phyloP scores from a whole-genome alignment of 2,113 vertebrate species.

The Actenoides hombroni region DNA sequence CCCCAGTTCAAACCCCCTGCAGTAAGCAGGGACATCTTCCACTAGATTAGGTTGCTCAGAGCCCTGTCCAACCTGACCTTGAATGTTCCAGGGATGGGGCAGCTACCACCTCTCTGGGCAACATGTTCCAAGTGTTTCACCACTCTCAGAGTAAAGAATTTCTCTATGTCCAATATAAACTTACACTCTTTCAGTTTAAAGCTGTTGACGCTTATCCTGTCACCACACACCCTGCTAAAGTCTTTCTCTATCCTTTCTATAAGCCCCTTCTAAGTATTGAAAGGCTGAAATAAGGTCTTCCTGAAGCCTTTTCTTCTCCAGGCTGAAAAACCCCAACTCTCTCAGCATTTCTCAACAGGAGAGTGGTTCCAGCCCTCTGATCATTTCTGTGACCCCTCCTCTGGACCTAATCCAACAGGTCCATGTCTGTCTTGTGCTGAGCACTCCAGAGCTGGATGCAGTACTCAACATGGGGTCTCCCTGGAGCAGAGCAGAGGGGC shows the following conservation, averaged over 20 bases:
- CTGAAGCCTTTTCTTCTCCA: not conserved
- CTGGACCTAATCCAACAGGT: rapidly evolving
- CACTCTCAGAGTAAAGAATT: not conserved
- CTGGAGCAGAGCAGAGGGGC: rapidly evolving
- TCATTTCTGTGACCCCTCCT: not conserved
- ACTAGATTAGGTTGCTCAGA: not conserved
- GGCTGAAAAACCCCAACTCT: not conserved
- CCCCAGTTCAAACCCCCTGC: not conserved
- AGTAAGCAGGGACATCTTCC: not conserved
- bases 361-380: not conserved
- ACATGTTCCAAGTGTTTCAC: not conserved
- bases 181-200: not conserved
- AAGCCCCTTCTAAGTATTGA: not conserved
- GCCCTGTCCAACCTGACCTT: not conserved
- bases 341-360: not conserved
- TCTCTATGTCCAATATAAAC: not conserved
- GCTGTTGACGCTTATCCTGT: not conserved
- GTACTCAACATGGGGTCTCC: not conserved
- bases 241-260: not conserved
- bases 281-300: not conserved
- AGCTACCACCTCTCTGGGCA: not conserved
- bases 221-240: not conserved
- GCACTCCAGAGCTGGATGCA: not conserved
- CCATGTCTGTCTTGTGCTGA: not conserved
- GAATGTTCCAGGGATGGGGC: not conserved